A percentile compares a stretch with the other conserved stretches of the same genome.
phyloP scores from a whole-genome alignment of 2,888 invertebrate genomes.

The Amblyteles armatorius region DNA sequence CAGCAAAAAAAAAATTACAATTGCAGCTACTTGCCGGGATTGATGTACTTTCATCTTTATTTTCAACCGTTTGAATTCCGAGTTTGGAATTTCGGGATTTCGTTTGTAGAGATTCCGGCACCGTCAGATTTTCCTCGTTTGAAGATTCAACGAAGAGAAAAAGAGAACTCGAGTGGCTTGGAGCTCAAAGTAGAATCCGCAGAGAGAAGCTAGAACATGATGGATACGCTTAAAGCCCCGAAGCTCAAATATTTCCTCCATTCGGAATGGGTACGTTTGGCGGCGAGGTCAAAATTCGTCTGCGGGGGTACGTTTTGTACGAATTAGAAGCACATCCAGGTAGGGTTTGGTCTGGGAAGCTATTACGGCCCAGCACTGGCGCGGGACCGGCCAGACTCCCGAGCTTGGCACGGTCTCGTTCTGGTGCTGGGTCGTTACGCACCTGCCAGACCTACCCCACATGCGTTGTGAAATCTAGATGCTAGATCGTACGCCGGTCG shows the following conservation, averaged over 20 bases:
- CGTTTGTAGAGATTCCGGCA: not conserved
- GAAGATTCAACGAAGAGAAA: not conserved
- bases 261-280: not conserved
- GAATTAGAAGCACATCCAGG: not conserved
- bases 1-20: not conserved
- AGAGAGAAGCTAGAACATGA: not conserved
- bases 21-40: constrained; percentile 1
- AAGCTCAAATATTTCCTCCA: not conserved
- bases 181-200: not conserved
- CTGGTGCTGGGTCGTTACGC: not conserved
- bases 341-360: not conserved
- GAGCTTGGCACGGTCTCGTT: not conserved
- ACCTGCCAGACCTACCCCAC: not conserved
- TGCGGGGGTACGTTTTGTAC: not conserved
- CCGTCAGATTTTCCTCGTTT: not conserved
- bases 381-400: not conserved
- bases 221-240: not conserved
- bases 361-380: not conserved
- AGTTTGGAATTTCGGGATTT: not conserved
- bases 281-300: not conserved
- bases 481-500: not conserved
- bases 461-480: not conserved
- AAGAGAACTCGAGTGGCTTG: not conserved
- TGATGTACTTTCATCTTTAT: not conserved
- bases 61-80: not conserved